Evolutionary conservation across 2,113 vertebrate species (phyloP).

Genomic region (Stercorarius parasiticus): DNA sequence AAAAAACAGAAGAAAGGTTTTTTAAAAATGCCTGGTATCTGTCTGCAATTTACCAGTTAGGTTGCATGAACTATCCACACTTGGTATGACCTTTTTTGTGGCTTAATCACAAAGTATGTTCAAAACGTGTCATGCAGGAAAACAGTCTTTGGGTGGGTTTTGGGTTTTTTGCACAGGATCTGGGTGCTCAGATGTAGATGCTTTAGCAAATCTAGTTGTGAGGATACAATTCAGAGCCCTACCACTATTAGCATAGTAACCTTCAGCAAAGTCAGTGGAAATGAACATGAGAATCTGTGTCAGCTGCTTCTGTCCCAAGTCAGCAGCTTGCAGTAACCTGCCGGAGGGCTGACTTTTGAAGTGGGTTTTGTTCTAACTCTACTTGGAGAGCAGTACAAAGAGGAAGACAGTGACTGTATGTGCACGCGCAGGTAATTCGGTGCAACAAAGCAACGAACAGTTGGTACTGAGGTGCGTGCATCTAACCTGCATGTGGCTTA

Average conservation of each 20-base stretch:
- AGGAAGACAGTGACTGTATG: neutral
- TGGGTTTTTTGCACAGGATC: neutral
- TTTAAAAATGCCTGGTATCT: neutral
- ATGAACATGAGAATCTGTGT: neutral
- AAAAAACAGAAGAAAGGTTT: neutral
- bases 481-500: neutral
- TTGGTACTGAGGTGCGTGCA: neutral
- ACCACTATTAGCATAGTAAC: neutral
- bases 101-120: neutral
- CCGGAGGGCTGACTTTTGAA: neutral
- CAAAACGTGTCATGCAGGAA: accelerated
- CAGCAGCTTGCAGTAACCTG: neutral
- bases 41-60: neutral
- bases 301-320: neutral
- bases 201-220: neutral
- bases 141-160: neutral
- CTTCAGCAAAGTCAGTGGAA: neutral
- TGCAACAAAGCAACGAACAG: neutral
- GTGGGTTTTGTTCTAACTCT: neutral
- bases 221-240: neutral
- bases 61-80: neutral
- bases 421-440: neutral
- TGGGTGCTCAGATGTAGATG: neutral
- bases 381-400: neutral
- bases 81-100: neutral